Percentiles rank a stretch among this genome's conserved stretches.
These are phyloP conservation scores for Electrophaes corylata DNA, from an alignment of 2,888 invertebrate species.

Conservation along the genomic window DNA sequence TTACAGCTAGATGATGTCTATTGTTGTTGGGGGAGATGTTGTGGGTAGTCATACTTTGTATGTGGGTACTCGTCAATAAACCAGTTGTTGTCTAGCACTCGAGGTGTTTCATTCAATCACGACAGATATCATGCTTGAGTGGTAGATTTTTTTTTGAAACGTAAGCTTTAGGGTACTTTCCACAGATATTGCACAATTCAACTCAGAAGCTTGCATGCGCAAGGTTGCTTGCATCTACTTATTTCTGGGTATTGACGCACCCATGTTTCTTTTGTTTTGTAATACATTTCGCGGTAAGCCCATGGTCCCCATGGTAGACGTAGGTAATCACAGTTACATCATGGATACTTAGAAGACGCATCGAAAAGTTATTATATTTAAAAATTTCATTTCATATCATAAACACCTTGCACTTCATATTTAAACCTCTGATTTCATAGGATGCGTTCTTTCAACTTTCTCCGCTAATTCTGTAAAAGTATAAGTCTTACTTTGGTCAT, in stretches of 20 bases:
- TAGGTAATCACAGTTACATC: constrained; percentile 24
- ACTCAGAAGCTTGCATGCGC: constrained; percentile 42
- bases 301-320: constrained; percentile 8
- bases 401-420: background rate
- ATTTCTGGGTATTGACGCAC: constrained; percentile 46
- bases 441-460: too few species aligned
- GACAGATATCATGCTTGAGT: constrained; percentile 39
- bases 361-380: background rate
- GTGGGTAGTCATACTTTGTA: too few species aligned
- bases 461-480: too few species aligned
- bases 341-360: background rate
- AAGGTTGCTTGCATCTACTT: constrained; percentile 52
- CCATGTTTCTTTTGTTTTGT: constrained; percentile 43
- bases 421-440: too few species aligned
- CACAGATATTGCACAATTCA: constrained; percentile 49
- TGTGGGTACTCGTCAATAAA: too few species aligned
- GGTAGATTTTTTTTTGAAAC: constrained; percentile 38
- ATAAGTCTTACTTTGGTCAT: too few species aligned
- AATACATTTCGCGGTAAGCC: constrained; percentile 25
- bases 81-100: too few species aligned
- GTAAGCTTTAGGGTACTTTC: constrained; percentile 60
- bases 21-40: too few species aligned
- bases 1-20: too few species aligned
- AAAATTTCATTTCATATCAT: too few species aligned
- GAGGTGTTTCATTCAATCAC: too few species aligned